phyloP scores from a whole-genome alignment of 2,113 vertebrate species.

The Lonchura striata region DNA sequence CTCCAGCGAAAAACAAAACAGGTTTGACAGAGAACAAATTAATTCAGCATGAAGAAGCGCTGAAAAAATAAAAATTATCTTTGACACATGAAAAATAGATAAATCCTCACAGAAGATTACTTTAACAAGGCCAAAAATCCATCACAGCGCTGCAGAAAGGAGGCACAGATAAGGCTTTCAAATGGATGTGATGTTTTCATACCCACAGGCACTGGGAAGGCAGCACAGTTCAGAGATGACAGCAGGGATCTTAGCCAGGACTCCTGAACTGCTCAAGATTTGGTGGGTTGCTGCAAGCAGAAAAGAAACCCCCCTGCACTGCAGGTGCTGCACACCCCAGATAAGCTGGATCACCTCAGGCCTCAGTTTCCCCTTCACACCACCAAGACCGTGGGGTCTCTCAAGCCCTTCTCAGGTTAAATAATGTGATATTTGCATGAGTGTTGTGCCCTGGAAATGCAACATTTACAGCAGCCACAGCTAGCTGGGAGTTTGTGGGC shows the following conservation, averaged over 20 bases:
- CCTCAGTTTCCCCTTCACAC: not conserved
- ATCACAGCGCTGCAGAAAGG: not conserved
- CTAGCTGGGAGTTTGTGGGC: accelerated
- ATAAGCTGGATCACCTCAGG: not conserved
- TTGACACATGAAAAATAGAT: not conserved
- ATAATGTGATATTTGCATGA: not conserved
- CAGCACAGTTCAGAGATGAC: not conserved
- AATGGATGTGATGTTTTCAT: not conserved
- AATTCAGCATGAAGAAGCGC: not conserved
- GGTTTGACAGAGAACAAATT: constrained; percentile 35
- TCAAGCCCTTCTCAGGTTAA: not conserved
- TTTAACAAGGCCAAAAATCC: constrained; percentile 11
- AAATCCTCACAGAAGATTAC: not conserved
- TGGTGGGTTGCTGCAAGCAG: not conserved
- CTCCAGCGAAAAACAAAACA: not conserved
- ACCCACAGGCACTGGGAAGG: not conserved
- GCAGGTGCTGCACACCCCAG: not conserved
- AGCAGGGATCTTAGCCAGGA: not conserved
- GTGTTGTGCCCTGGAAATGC: not conserved
- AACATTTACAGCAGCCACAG: not conserved
- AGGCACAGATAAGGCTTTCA: not conserved
- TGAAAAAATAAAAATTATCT: not conserved
- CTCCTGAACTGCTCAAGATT: not conserved
- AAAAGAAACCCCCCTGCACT: not conserved
- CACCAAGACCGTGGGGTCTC: not conserved